Evolutionary conservation across 2,113 vertebrate genomes (phyloP).

Genomic region (Balaenoptera acutorostrata): DNA sequence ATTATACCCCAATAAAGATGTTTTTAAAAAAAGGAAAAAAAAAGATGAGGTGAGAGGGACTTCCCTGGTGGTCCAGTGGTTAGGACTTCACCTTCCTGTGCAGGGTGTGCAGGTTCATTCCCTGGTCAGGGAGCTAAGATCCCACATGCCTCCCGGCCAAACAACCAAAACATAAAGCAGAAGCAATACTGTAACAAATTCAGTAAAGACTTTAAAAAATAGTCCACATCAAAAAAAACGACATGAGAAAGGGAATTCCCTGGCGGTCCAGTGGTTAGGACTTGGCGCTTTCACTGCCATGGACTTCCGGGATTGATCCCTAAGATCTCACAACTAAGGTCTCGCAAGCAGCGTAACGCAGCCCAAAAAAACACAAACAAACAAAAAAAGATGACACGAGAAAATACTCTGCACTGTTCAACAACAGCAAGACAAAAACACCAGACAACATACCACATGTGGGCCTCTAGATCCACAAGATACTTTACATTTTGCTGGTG

Average conservation of each 20-base stretch:
- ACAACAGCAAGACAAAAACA: neutral
- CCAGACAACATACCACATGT: accelerated
- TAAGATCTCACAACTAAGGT: neutral
- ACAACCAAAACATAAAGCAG: no score
- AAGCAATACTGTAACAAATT: no score
- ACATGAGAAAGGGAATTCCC: neutral
- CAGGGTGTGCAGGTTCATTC: no score
- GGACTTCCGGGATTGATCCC: neutral
- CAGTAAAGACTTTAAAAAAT: no score
- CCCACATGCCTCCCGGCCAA: no score
- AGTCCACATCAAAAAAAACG: no score
- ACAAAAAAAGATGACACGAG: neutral
- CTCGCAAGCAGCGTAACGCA: neutral
- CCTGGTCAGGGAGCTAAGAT: no score
- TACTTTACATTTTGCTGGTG: neutral
- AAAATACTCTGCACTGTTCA: neutral
- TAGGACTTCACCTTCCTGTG: no score
- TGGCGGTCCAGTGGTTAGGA: neutral
- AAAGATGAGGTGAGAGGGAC: no score
- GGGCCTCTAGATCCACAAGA: neutral
- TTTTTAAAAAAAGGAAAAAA: no score
- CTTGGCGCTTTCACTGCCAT: accelerated
- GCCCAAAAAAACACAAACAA: neutral
- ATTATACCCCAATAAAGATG: no score
- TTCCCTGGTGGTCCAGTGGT: no score